phyloP scores from a whole-genome alignment of 2,113 vertebrate species.

The Perognathus longimembris region DNA sequence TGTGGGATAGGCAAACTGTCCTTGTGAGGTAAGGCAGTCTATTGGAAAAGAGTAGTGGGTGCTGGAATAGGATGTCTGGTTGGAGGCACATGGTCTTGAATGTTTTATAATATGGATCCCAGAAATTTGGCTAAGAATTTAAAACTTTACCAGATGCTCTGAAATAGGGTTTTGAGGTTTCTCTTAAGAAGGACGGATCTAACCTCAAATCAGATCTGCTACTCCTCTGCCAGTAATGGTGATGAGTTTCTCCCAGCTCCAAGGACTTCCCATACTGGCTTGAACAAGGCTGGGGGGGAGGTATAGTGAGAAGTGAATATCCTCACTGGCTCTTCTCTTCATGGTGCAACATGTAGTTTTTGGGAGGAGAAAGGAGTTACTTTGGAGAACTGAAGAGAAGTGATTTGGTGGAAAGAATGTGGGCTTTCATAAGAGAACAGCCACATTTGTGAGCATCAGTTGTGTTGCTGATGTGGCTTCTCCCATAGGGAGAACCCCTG shows the following conservation, averaged over 20 bases:
- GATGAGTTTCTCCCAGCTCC: neutral
- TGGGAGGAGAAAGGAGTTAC: neutral
- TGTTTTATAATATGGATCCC: neutral
- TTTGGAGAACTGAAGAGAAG: neutral
- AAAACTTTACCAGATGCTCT: neutral
- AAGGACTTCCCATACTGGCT: neutral
- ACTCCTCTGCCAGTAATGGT: neutral
- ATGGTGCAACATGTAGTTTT: neutral
- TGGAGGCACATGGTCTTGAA: neutral
- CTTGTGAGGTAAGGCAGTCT: neutral
- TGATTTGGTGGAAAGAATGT: neutral
- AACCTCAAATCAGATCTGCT: neutral
- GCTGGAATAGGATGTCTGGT: neutral
- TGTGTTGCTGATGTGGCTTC: neutral
- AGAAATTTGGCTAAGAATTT: neutral
- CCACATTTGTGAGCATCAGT: neutral
- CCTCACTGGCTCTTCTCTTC: neutral
- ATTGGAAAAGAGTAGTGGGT: neutral
- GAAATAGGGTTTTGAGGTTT: neutral
- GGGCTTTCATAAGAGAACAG: neutral
- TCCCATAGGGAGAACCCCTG: neutral
- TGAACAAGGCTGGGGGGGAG: accelerated
- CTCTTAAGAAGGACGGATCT: neutral
- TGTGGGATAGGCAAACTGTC: neutral
- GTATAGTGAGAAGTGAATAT: neutral